phyloP scores from a whole-genome alignment of 2,888 invertebrate genomes.

The Amphipoea lucens region DNA sequence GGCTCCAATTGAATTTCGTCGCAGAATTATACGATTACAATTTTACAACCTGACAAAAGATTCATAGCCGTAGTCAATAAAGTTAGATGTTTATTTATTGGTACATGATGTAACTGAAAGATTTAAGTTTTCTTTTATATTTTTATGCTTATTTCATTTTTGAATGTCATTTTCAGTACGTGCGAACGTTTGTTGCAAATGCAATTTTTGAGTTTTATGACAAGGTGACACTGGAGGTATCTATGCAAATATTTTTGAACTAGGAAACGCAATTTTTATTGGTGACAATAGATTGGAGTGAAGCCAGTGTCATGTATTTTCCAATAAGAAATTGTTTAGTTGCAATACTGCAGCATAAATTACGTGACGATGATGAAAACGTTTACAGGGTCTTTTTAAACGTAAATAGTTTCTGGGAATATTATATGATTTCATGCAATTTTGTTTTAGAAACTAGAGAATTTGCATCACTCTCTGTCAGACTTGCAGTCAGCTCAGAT shows the following conservation, averaged over 20 bases:
- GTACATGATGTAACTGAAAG: constrained; percentile 8
- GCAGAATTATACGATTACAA: neutral
- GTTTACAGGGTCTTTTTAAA: constrained; percentile 13
- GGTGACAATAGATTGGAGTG: constrained; percentile 48
- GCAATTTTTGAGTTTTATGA: constrained; percentile 35
- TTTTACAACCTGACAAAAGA: constrained; percentile 34
- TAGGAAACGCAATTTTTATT: constrained; percentile 41
- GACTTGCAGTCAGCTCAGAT: neutral
- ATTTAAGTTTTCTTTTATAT: constrained; percentile 10
- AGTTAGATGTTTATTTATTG: constrained; percentile 27
- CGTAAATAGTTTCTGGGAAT: constrained; percentile 13
- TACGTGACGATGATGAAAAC: constrained; percentile 27
- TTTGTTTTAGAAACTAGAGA: constrained; percentile 29
- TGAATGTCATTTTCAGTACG: constrained; percentile 37
- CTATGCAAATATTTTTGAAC: constrained; percentile 36
- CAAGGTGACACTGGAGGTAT: constrained; percentile 39
- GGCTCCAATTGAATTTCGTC: constrained; percentile 14
- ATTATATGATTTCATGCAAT: constrained; percentile 14
- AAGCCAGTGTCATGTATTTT: constrained; percentile 47
- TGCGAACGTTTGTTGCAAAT: constrained; percentile 42
- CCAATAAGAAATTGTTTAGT: constrained; percentile 6
- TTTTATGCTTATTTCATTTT: constrained; percentile 22
- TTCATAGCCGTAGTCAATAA: constrained; percentile 27
- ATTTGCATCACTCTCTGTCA: constrained; percentile 38
- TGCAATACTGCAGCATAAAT: constrained; percentile 22